Conservation (phyloP, 2,888 invertebrate genomes). For the Mythimna vitellina region DNA sequence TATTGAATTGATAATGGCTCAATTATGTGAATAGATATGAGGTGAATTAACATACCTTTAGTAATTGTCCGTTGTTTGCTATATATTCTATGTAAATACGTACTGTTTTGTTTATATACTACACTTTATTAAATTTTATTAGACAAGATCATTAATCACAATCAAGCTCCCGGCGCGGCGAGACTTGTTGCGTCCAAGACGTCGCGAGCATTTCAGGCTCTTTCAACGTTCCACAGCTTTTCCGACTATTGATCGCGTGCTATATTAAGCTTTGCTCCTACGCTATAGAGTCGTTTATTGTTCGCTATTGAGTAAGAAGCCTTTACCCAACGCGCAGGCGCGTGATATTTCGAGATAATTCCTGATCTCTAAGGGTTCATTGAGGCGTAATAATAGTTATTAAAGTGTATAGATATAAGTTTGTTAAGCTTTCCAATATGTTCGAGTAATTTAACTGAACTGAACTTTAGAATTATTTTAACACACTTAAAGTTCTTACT, state of each 20-base stretch:
- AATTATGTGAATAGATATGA: conserved; percentile 51
- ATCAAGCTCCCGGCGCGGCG: neutral
- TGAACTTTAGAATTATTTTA: too few species aligned
- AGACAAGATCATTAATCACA: conserved; percentile 16
- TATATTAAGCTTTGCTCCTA: conserved; percentile 26
- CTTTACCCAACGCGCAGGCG: conserved; percentile 46
- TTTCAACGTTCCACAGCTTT: conserved; percentile 23
- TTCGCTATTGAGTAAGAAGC: conserved; percentile 30
- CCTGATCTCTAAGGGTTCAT: conserved; percentile 45
- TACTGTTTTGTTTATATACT: conserved; percentile 4
- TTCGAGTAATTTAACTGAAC: neutral
- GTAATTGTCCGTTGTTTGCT: conserved; percentile 20
- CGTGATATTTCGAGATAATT: conserved; percentile 39
- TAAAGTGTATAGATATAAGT: neutral
- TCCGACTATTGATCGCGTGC: conserved; percentile 18
- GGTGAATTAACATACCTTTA: conserved; percentile 45
- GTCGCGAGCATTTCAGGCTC: conserved; percentile 18
- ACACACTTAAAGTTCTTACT: too few species aligned
- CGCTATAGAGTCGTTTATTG: conserved; percentile 8
- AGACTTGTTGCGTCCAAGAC: conserved; percentile 50
- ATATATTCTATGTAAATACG: neutral
- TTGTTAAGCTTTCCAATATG: neutral
- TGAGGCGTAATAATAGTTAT: conserved; percentile 16
- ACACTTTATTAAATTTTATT: conserved; percentile 8
- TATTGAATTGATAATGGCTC: conserved; percentile 51